Base-by-base conservation (phyloP, 2,888 invertebrate genomes). In the Craniophora ligustri region DNA sequence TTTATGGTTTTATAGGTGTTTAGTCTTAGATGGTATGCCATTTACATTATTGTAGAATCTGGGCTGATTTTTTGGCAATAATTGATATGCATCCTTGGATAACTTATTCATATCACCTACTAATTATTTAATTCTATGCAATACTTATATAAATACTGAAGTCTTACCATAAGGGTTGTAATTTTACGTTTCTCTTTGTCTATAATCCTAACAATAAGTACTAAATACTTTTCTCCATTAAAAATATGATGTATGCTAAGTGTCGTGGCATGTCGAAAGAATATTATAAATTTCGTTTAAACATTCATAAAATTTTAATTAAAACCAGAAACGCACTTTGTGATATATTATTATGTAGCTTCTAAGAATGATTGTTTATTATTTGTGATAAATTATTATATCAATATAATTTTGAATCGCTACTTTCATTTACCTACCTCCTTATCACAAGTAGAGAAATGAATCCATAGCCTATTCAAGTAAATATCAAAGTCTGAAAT, bases 301-400 rank as follows among this genome's bases (percentile, higher is more conserved):
- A 2, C 23, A 34, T 31, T n/a, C 4, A 4, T 8, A 8, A 31
- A 28, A 31, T 30, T n/a, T 18, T 8, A 48, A 35, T n/a, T n/a
- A 18, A 44, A 15, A 2, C 7, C 8, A 35, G 18, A 35, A 23
- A 36, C 16, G 47, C 61, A 49, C 45, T 54, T 45, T 67, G 67
- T 63, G 54, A 48, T 67, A 51, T 42, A 26, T 35, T 42, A 26
- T 35, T 39, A 39, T 8, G 11, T 67, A 63, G 45, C 41, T 48
- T 30, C 28, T 63, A 67, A 63, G 67, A 51, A 19, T 48, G 19
- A 31, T 48, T 66, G 47, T 64, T 50, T 46, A 49, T 48, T 53
- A 36, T 54, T 66, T 66, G 56, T 66, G 42, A 61, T 61, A 47
- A 46, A 53, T 11, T 47, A 49, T 41, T 57, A 31, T 16, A 11